These are phyloP conservation scores for Drosophila heteroneura DNA, from an alignment of 2,888 invertebrate species.

Conservation along the genomic window DNA sequence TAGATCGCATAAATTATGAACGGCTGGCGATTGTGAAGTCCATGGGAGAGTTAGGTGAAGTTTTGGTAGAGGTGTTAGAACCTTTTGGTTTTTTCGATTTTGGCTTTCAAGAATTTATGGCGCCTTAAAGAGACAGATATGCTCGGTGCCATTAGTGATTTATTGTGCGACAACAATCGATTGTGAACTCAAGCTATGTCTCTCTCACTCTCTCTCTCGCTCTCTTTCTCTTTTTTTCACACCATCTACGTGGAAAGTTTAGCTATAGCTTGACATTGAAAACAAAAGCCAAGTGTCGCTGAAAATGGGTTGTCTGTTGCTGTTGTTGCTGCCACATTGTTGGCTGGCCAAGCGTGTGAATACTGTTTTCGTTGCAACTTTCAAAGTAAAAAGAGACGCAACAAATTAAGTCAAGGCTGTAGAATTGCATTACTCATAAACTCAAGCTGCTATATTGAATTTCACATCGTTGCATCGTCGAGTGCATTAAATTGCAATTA, in stretches of 20 bases:
- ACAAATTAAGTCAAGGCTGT: constrained; percentile 76
- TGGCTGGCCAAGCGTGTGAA: constrained; percentile 66
- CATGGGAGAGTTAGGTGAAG: constrained; percentile 19
- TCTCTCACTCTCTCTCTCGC: neutral
- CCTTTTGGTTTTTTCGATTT: constrained; percentile 53
- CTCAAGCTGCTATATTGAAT: constrained; percentile 56
- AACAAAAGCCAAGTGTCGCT: constrained; percentile 60
- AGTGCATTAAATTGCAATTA: constrained; percentile 59
- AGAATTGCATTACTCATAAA: constrained; percentile 70
- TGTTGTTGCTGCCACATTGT: constrained; percentile 48
- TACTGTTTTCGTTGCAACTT: constrained; percentile 78
- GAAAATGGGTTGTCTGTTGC: constrained; percentile 48
- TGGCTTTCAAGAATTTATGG: constrained; percentile 70
- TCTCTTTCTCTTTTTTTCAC: constrained; percentile 7
- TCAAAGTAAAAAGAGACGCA: constrained; percentile 74
- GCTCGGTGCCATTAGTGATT: constrained; percentile 73
- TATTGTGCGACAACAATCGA: constrained; percentile 72
- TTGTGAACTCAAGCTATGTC: constrained; percentile 39
- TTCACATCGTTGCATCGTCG: constrained; percentile 35
- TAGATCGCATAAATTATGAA: constrained; percentile 73
- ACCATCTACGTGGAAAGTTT: constrained; percentile 15
- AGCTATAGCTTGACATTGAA: constrained; percentile 73
- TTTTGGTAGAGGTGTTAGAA: constrained; percentile 70
- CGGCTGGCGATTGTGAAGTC: constrained; percentile 47
- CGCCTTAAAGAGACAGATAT: constrained; percentile 72